phyloP scores from a whole-genome alignment of 2,888 invertebrate genomes.

The Hesperia comma region DNA sequence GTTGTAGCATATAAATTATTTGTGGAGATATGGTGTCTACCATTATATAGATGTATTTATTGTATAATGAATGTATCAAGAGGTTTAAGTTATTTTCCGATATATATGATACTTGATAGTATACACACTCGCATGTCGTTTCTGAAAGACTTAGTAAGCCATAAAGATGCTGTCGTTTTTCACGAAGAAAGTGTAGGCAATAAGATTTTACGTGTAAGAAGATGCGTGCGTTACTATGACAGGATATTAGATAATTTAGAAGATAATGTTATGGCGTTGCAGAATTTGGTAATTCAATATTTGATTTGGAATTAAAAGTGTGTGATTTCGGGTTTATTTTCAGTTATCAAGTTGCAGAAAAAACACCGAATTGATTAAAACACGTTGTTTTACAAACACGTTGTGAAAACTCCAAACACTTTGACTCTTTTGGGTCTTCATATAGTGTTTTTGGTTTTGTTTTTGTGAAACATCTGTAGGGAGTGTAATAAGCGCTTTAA shows the following conservation, averaged over 20 bases:
- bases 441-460: no score
- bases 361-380: no score
- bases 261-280: not conserved
- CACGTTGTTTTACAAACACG: no score
- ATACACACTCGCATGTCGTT: not conserved
- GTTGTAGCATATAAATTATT: not conserved
- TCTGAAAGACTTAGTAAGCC: not conserved
- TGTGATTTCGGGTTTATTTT: no score
- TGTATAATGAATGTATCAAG: not conserved
- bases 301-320: not conserved
- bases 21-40: no score
- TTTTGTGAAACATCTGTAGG: no score
- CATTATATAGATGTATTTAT: not conserved
- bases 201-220: not conserved
- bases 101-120: not conserved
- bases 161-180: not conserved
- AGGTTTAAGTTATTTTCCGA: not conserved
- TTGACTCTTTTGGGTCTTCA: no score
- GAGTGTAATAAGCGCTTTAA: no score
- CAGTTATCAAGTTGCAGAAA: no score
- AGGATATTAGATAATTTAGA: not conserved
- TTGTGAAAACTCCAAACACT: no score
- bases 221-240: not conserved
- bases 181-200: not conserved
- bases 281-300: not conserved